A percentile compares a stretch with the other conserved stretches of the same genome.
These are phyloP conservation scores for Laothoe populi DNA, from an alignment of 2,888 invertebrate genomes.

Conservation along the genomic window DNA sequence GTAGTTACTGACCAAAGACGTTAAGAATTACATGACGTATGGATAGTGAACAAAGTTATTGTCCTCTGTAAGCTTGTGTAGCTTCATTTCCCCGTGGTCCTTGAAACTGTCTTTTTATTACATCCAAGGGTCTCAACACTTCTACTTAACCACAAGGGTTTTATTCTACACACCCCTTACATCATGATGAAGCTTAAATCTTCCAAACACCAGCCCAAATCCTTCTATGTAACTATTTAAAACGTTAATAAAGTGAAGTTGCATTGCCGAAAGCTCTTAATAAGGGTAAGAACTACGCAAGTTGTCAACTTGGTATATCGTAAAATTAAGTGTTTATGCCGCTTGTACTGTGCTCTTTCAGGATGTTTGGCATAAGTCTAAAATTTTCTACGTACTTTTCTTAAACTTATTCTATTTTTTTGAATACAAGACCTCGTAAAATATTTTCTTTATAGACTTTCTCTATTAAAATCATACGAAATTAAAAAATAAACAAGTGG, in stretches of 20 bases:
- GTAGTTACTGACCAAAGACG: too few species aligned
- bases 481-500: too few species aligned
- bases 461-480: too few species aligned
- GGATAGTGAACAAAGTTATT: neutral
- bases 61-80: neutral
- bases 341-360: neutral
- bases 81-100: neutral
- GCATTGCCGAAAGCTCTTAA: slow-evolving; percentile 43
- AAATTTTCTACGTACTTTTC: too few species aligned
- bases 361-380: neutral
- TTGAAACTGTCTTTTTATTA: neutral
- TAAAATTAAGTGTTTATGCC: slow-evolving; percentile 49
- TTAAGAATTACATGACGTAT: too few species aligned
- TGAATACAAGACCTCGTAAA: too few species aligned
- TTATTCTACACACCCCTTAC: slow-evolving; percentile 17
- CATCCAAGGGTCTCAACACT: neutral
- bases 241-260: slow-evolving; percentile 45
- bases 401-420: too few species aligned
- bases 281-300: slow-evolving; percentile 42
- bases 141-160: slow-evolving; percentile 3
- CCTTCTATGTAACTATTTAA: slow-evolving; percentile 30
- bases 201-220: slow-evolving; percentile 20
- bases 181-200: slow-evolving; percentile 25
- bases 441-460: too few species aligned
- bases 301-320: slow-evolving; percentile 38